Conservation (phyloP, 2,797 vertebrate species). For the Chelon labrosus region DNA sequence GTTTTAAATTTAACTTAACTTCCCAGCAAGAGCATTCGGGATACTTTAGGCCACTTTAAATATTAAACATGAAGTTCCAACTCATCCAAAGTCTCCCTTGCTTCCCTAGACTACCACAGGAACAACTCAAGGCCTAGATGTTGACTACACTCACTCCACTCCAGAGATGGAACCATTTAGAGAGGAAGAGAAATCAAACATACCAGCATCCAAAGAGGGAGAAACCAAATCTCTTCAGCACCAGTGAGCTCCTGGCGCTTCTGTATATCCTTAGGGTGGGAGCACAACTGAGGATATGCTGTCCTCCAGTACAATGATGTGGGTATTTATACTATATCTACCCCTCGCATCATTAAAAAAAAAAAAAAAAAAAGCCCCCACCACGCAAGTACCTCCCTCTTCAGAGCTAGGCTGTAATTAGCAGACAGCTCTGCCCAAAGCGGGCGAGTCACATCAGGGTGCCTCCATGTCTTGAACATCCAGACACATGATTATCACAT, state of each 20-base stretch:
- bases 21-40: conserved; percentile 31
- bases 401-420: conserved; percentile 92
- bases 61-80: conserved; percentile 16
- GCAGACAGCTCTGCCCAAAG: conserved; percentile 90
- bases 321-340: conserved; percentile 93
- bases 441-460: conserved; percentile 86
- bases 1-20: neutral
- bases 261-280: conserved; percentile 87
- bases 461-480: conserved; percentile 80
- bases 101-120: neutral
- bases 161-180: conserved; percentile 44
- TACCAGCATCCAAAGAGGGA: conserved; percentile 85
- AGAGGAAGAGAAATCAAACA: conserved; percentile 71
- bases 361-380: conserved; percentile 80
- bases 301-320: conserved; percentile 80
- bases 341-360: conserved; percentile 83
- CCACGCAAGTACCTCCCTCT: conserved; percentile 89
- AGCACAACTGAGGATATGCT: conserved; percentile 88
- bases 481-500: conserved; percentile 86
- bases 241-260: conserved; percentile 76
- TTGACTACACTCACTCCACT: conserved; percentile 30
- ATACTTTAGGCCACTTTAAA: conserved; percentile 11
- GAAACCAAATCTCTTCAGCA: conserved; percentile 78
- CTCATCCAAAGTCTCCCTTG: conserved; percentile 18
- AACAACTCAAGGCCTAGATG: conserved; percentile 38